Percentiles rank a stretch among this genome's conserved stretches.
Conservation (phyloP, 1,140 invertebrate species). For the Meloidogyne hapla region DNA sequence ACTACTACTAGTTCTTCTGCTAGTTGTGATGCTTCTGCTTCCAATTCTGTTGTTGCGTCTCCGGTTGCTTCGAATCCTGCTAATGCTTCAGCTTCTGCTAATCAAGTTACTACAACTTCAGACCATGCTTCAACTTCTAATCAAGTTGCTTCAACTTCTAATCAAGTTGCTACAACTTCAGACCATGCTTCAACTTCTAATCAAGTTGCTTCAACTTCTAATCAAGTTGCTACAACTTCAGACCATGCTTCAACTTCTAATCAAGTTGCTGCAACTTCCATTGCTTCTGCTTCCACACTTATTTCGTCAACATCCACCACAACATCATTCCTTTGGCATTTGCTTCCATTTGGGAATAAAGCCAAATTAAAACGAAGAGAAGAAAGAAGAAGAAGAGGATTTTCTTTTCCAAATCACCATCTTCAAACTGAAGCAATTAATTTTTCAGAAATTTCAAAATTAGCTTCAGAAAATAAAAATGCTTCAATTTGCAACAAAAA, state of each 20-base stretch:
- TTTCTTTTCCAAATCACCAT: not conserved
- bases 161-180: not conserved
- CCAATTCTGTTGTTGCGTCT: too few species aligned
- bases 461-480: not conserved
- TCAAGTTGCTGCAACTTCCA: not conserved
- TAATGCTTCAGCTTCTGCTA: not conserved
- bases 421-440: not conserved
- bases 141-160: not conserved
- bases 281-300: not conserved
- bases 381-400: not conserved
- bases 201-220: not conserved
- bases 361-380: not conserved
- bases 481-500: not conserved
- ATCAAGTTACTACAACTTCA: not conserved
- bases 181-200: not conserved
- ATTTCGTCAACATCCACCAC: not conserved
- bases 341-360: not conserved
- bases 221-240: too few species aligned
- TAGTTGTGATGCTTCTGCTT: not conserved
- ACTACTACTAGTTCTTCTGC: too few species aligned
- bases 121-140: too few species aligned
- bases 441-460: not conserved
- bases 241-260: not conserved
- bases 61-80: too few species aligned
- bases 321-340: not conserved